Percentiles rank a stretch among this genome's conserved stretches.
phyloP scores from a whole-genome alignment of 2,113 vertebrate species.

The Spermophilus dauricus region DNA sequence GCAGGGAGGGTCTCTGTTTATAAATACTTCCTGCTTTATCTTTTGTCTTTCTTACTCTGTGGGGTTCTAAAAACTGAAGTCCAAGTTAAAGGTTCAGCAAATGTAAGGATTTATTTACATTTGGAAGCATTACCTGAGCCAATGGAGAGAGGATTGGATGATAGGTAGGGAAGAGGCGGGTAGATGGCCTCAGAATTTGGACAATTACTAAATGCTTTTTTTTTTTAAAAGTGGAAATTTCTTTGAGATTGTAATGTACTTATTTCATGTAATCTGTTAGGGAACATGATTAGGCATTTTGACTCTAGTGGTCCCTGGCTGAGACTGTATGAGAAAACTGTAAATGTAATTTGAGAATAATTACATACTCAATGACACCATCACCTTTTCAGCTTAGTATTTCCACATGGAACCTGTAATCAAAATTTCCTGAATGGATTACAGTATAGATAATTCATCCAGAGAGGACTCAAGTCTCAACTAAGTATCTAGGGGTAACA shows the following conservation, averaged over 20 bases:
- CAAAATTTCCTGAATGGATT: background rate
- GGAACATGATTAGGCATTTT: background rate
- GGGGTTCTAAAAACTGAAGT: background rate
- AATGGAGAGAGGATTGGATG: too few species aligned
- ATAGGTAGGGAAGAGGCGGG: background rate
- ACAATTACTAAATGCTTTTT: background rate
- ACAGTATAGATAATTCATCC: background rate
- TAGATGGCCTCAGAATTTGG: background rate
- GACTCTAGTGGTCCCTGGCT: background rate
- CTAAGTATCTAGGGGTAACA: background rate
- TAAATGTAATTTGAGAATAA: conserved; percentile 35
- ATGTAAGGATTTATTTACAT: background rate
- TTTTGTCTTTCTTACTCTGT: background rate
- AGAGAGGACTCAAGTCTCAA: background rate
- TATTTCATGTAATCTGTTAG: conserved; percentile 5
- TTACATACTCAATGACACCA: background rate
- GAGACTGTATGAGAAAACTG: conserved; percentile 1
- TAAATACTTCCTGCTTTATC: background rate
- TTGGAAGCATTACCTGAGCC: background rate
- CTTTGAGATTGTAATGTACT: background rate
- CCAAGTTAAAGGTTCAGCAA: background rate
- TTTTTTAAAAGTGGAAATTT: conserved; percentile 18
- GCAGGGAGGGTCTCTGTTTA: background rate
- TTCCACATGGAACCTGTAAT: background rate
- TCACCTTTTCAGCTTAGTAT: conserved; percentile 33